Percentiles rank a stretch among this genome's conserved stretches.
Conservation (phyloP, 2,113 vertebrate genomes). For the Dermatemys mawii region DNA sequence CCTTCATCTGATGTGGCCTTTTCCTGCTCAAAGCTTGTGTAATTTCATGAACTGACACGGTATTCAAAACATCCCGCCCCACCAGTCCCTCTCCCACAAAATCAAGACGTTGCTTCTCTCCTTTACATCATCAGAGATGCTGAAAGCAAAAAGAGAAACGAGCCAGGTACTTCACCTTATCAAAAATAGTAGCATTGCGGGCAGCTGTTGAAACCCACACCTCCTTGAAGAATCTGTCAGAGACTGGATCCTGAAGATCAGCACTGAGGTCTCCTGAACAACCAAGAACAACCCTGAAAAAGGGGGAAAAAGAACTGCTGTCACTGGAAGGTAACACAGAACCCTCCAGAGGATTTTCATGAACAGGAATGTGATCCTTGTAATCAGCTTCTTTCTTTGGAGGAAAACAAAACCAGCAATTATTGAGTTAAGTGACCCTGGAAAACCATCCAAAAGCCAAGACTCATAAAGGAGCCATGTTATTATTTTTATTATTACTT, state of each 20-base stretch:
- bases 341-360: not conserved
- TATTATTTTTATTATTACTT: not conserved
- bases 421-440: not conserved
- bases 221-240: constrained; percentile 96
- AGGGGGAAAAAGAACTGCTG: not conserved
- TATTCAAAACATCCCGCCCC: not conserved
- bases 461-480: not conserved
- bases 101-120: not conserved
- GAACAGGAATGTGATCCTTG: not conserved
- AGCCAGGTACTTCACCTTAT: constrained; percentile 78
- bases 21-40: not conserved
- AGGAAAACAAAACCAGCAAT: not conserved
- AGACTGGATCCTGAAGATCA: constrained; percentile 90
- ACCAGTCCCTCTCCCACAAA: not conserved
- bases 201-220: constrained; percentile 92
- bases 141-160: not conserved
- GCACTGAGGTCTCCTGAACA: constrained; percentile 80
- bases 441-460: not conserved
- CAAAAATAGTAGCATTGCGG: constrained; percentile 93
- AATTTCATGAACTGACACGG: not conserved
- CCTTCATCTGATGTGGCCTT: not conserved
- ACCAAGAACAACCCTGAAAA: constrained; percentile 87
- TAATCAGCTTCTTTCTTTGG: not conserved
- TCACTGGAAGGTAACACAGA: not conserved
- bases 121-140: not conserved